These are phyloP conservation scores for Eidolon helvum DNA, from an alignment of 2,113 vertebrate species.

Conservation along the genomic window DNA sequence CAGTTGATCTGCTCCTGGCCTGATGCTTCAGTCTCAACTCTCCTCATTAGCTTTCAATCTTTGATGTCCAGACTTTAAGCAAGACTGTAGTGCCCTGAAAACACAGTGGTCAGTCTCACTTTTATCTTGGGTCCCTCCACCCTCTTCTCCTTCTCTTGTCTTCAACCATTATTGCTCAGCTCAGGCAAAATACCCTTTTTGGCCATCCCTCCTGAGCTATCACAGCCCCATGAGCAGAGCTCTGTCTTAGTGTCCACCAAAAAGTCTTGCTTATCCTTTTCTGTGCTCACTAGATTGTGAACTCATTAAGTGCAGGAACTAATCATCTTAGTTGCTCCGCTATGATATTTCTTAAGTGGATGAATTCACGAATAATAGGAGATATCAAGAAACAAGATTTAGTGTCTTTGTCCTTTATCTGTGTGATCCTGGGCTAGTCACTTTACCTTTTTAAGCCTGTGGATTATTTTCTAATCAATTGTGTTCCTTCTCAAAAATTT, in stretches of 20 bases:
- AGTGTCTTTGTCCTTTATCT: background rate
- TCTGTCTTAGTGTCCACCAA: background rate
- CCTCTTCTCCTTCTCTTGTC: background rate
- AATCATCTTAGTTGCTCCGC: background rate
- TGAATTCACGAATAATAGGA: background rate
- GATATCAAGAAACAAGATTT: background rate
- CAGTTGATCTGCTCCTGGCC: background rate
- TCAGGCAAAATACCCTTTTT: background rate
- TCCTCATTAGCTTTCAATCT: background rate
- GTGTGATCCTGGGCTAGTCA: background rate
- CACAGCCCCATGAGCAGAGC: background rate
- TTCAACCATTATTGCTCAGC: background rate
- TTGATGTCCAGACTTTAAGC: background rate
- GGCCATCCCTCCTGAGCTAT: background rate
- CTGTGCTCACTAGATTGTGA: background rate
- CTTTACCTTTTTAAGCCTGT: background rate
- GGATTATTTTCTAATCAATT: background rate
- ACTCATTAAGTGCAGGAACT: background rate
- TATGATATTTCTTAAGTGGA: background rate
- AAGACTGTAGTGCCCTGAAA: background rate
- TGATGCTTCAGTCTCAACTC: background rate
- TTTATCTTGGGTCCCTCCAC: background rate
- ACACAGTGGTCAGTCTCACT: background rate
- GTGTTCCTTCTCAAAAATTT: background rate
- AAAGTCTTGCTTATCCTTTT: background rate